Conservation (phyloP, 2,888 invertebrate genomes). For the Acheta domesticus region DNA sequence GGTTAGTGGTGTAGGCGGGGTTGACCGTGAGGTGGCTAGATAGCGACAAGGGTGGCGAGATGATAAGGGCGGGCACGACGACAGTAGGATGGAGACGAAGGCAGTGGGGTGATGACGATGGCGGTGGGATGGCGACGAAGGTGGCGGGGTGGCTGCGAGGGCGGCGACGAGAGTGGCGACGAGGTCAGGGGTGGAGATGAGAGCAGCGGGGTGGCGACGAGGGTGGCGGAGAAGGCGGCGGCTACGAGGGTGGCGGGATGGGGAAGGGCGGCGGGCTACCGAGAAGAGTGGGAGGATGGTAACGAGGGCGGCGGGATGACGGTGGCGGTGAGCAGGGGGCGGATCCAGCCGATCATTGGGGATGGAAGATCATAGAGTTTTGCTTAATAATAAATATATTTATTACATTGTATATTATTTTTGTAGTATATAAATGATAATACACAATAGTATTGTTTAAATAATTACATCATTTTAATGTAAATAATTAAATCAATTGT, state of each 20-base stretch:
- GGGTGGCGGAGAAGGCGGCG: too few relatives aligned
- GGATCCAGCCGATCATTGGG: too few relatives aligned
- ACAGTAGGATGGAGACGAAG: neutral
- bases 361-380: too few relatives aligned
- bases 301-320: neutral
- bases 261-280: neutral
- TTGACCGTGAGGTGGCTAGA: neutral
- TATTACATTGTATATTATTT: too few relatives aligned
- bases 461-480: too few relatives aligned
- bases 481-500: too few relatives aligned
- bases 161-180: neutral
- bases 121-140: neutral
- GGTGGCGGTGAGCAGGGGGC: neutral
- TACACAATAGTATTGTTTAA: too few relatives aligned
- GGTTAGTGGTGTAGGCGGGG: neutral
- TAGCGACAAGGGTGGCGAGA: neutral
- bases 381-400: too few relatives aligned
- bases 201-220: neutral
- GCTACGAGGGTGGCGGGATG: neutral
- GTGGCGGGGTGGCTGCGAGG: neutral
- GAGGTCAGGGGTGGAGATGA: neutral
- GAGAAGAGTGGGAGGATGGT: neutral
- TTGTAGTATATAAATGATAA: too few relatives aligned
- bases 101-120: neutral
- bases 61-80: neutral